Base-by-base conservation (phyloP, 2,797 vertebrate genomes). In the Pangasius macronema region DNA sequence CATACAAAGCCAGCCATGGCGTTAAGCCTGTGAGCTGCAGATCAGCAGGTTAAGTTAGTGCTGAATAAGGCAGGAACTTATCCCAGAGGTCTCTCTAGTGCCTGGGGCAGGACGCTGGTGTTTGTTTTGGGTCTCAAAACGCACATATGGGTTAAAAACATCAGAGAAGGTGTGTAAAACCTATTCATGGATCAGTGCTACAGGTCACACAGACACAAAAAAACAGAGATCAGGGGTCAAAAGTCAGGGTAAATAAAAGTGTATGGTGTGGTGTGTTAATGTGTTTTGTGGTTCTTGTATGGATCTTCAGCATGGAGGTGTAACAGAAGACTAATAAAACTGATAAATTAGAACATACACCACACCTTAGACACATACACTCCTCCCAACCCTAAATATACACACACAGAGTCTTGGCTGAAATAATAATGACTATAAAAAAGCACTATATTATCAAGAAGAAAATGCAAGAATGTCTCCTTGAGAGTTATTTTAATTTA, bases 121-220 rank as follows among this genome's bases (percentile, higher is more conserved):
- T 87, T 89, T 85, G 83, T 70, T 87, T 87, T 82, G 83, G 79
- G 20, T 87, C 61, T 51, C 18, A 18, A 57, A 53, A 81, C 65
- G 81, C 30, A 84, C 92, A 92, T 87, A 67, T 20, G 90, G 91
- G 90, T 92, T 91, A 92, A 86, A 88, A 89, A 92, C 75, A 90
- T 93, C 91, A 93, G 87, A 92, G 87, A 90, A 84, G 87, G 30
- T 89, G 86, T 85, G 59, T 86, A 83, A 91, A 88, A 90, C 72
- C 49, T 72, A 42, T 85, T 67, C n/a, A 36, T 20, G 51, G 75
- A 16, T 55, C 33, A 65, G 68, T 53, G n/a, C 30, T 22, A 76
- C 61, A 79, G 88, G 88, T 86, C 82, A 89, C 59, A 90, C 65
- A 92, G 90, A 89, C 89, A 90, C 82, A 88, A 53, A 86, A 57